Percentiles rank a stretch among this genome's conserved stretches.
Evolutionary conservation across 2,888 invertebrate genomes (phyloP).

Genomic region (Mesochorus sp.): DNA sequence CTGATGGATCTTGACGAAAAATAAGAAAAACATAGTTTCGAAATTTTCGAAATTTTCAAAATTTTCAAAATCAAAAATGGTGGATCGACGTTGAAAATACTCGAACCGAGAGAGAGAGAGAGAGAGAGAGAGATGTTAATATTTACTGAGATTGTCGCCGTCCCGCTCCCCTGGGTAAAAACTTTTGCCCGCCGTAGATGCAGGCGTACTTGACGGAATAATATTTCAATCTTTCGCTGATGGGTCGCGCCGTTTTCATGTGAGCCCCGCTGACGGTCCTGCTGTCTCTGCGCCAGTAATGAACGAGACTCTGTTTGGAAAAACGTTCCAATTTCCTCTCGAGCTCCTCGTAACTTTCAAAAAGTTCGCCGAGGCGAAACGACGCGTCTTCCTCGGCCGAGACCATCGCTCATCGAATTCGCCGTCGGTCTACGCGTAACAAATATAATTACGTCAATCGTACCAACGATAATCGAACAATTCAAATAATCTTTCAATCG

Average conservation of each 20-base stretch:
- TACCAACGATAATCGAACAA: not conserved
- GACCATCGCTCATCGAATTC: constrained; percentile 67
- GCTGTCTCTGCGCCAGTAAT: constrained; percentile 82
- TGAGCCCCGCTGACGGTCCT: constrained; percentile 82
- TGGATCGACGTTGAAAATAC: not conserved
- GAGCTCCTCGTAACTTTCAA: constrained; percentile 80
- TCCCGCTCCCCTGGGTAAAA: constrained; percentile 79
- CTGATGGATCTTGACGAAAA: constrained; percentile 76
- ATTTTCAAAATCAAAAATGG: not conserved
- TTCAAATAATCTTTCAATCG: not conserved
- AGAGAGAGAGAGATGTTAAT: not conserved
- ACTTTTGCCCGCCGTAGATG: constrained; percentile 82
- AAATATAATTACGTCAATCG: too few species aligned
- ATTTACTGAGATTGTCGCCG: constrained; percentile 79
- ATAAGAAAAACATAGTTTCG: not conserved
- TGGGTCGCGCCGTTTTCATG: constrained; percentile 81
- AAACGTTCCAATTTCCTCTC: constrained; percentile 78
- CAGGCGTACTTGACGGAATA: constrained; percentile 82
- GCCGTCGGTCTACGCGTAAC: too few species aligned
- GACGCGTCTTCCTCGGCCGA: constrained; percentile 73
- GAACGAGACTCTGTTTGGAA: constrained; percentile 80
- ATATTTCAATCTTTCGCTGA: constrained; percentile 80
- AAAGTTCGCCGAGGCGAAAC: constrained; percentile 81
- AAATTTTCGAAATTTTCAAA: constrained; percentile 6
- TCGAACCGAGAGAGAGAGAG: not conserved